These are phyloP conservation scores for Spea bombifrons DNA, from an alignment of 2,113 vertebrate genomes.

Conservation along the genomic window DNA sequence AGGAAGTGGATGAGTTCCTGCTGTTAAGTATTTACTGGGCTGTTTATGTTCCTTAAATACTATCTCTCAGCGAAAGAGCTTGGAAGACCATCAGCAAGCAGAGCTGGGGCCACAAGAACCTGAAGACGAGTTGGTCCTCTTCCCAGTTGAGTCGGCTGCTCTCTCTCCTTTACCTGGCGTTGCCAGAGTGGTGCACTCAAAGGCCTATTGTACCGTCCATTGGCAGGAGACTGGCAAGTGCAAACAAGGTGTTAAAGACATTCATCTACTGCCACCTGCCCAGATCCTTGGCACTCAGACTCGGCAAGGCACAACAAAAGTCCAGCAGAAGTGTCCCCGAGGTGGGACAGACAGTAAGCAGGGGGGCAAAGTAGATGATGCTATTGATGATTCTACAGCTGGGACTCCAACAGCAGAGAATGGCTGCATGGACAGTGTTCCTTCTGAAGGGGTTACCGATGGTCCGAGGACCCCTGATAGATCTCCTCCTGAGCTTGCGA, in stretches of 20 bases:
- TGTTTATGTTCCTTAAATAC: conserved; percentile 64
- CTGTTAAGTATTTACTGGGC: neutral
- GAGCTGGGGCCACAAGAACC: conserved; percentile 52
- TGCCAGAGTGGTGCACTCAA: conserved; percentile 94
- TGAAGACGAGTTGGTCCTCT: conserved; percentile 81
- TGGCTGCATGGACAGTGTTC: conserved; percentile 55
- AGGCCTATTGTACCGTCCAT: conserved; percentile 94
- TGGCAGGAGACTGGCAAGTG: conserved; percentile 92
- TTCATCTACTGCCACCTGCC: conserved; percentile 74
- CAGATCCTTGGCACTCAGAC: conserved; percentile 92
- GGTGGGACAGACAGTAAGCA: conserved; percentile 56
- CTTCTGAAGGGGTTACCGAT: conserved; percentile 53
- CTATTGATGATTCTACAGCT: conserved; percentile 53
- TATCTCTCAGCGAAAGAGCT: conserved; percentile 77
- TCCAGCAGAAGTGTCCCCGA: conserved; percentile 63
- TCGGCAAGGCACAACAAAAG: conserved; percentile 69
- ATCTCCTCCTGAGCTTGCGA: conserved; percentile 50
- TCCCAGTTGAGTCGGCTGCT: conserved; percentile 84
- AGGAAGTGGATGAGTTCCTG: neutral
- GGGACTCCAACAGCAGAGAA: conserved; percentile 60
- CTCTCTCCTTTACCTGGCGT: conserved; percentile 85
- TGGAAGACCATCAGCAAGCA: conserved; percentile 72
- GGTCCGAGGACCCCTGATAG: conserved; percentile 54
- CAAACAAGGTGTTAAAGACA: conserved; percentile 80
- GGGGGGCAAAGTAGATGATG: conserved; percentile 54